phyloP scores from a whole-genome alignment of 2,888 invertebrate genomes.

The Oxystoma pomonae region DNA sequence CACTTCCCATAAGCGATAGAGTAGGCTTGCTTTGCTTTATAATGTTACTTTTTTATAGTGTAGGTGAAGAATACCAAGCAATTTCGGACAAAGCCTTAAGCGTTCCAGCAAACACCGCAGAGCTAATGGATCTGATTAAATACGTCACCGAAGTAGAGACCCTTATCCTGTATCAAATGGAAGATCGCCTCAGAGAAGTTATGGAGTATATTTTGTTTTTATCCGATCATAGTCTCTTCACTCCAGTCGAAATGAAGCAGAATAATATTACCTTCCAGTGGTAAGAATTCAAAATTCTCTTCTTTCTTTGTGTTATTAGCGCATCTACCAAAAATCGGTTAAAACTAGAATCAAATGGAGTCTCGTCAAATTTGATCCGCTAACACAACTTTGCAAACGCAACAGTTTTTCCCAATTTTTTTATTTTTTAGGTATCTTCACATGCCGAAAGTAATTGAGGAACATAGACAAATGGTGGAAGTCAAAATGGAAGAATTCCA shows the following conservation, averaged over 20 bases:
- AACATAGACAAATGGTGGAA: slow-evolving; percentile 74
- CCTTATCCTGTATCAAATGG: slow-evolving; percentile 66
- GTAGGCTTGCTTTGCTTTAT: too few species aligned
- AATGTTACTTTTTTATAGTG: slow-evolving; percentile 54
- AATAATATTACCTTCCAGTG: slow-evolving; percentile 86
- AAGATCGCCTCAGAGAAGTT: slow-evolving; percentile 63
- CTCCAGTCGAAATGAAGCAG: slow-evolving; percentile 81
- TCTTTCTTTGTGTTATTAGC: too few species aligned
- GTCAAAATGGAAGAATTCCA: slow-evolving; percentile 85
- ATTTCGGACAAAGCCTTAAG: slow-evolving; percentile 76
- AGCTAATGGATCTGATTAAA: slow-evolving; percentile 76
- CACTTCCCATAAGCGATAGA: too few species aligned
- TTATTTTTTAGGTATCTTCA: slow-evolving; percentile 64
- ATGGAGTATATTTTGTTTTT: slow-evolving; percentile 77
- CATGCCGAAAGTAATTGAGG: slow-evolving; percentile 77
- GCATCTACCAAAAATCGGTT: too few species aligned
- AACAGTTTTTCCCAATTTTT: too few species aligned
- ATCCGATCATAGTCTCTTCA: slow-evolving; percentile 74
- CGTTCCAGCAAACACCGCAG: slow-evolving; percentile 77
- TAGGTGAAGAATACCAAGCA: slow-evolving; percentile 78
- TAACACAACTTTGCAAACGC: too few species aligned
- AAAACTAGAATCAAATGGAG: too few species aligned
- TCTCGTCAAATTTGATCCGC: too few species aligned
- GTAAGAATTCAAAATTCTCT: slow-evolving; percentile 47
- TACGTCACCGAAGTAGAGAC: slow-evolving; percentile 75